Evolutionary conservation across 2,797 vertebrate species (phyloP).

Genomic region (Alfaro cultratus): DNA sequence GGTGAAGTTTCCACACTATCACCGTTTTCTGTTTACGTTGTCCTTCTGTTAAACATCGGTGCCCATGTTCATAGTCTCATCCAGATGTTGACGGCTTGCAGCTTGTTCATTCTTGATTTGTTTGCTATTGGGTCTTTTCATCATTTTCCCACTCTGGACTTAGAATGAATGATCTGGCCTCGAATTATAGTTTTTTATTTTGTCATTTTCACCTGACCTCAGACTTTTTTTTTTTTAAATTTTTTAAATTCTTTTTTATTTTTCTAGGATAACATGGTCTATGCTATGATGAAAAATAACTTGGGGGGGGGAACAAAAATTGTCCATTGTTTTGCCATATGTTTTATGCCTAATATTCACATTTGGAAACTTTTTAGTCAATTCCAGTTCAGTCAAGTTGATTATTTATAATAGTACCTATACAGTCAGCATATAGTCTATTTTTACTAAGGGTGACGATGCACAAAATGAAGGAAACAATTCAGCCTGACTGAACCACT

Average conservation of each 20-base stretch:
- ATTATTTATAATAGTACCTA: background rate
- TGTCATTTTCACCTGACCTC: background rate
- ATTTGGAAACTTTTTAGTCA: background rate
- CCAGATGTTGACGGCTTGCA: background rate
- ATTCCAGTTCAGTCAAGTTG: background rate
- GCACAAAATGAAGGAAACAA: background rate
- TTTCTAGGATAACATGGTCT: background rate
- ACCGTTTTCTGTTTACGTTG: background rate
- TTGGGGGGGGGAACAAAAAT: background rate
- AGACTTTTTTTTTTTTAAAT: background rate
- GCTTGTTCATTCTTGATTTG: background rate
- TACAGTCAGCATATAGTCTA: background rate
- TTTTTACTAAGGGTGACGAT: background rate
- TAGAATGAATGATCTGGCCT: background rate
- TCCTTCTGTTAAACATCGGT: background rate
- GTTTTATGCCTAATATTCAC: background rate
- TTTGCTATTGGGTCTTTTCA: too few relatives aligned
- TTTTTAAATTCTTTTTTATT: background rate
- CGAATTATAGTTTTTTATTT: background rate
- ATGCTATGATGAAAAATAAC: background rate
- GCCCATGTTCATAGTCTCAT: too few relatives aligned
- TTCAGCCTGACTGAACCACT: background rate
- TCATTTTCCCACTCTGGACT: background rate
- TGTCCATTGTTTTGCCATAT: background rate
- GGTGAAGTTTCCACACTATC: background rate